Evolutionary conservation across 2,888 invertebrate species (phyloP), one percentile per base, ranked within the genome.

Genomic region (Leucoma salicis): DNA sequence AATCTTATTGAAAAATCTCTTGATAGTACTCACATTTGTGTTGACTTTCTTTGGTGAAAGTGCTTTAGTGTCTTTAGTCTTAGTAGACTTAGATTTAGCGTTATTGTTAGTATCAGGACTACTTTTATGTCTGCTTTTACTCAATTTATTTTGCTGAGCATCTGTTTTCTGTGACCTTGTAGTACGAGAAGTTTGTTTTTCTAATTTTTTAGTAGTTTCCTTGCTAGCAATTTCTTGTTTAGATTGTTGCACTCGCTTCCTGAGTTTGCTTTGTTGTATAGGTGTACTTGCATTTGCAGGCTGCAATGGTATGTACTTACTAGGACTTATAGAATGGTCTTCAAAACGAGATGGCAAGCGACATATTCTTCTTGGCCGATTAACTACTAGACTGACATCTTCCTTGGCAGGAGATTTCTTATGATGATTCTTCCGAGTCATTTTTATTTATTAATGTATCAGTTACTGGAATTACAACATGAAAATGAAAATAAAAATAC

Each of bases 211-310:
- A 15, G 8, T 27, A 7, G 3, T 27, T 5, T 27, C 27, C 8
- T 27, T 27, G 5, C 10, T 27, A n/a, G 3, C 7, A 18, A 5
- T 27, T 27, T 27, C 7, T 27, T n/a, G 5, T 21, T 21, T 8
- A 21, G 21, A n/a, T n/a, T n/a, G n/a, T n/a, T n/a, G n/a, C n/a
- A n/a, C n/a, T n/a, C n/a, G 25, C n/a, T 5, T 25, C 6, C 2
- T 5, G n/a, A 32, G 13, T 39, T 61, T 72, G 18, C 51, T 69
- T 35, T 55, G 49, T 14, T 56, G 54, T 8, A 76, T 66, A 11
- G 86, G 86, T 14, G 86, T 87, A 49, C 85, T 86, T 1, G 85
- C 75, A 68, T 78, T 66, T 25, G 70, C 63, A 46, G 83, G 82
- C 32, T 76, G 68, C n/a, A 81, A 66, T 10, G 77, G 73, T 41